phyloP scores from a whole-genome alignment of 2,113 vertebrate genomes.

The Myiagra hebetior region DNA sequence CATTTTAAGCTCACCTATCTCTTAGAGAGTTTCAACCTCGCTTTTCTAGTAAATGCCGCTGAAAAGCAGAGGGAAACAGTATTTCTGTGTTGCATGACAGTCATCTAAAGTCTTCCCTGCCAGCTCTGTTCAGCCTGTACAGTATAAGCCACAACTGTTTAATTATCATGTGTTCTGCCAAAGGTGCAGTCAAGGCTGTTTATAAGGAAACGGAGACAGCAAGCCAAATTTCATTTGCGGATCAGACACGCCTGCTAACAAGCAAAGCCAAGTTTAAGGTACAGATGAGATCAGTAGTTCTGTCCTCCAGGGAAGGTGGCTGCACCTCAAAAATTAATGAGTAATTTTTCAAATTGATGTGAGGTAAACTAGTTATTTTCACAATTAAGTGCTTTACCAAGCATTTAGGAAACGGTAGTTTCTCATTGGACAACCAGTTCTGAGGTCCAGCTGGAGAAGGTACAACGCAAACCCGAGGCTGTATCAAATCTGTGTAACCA shows the following conservation, averaged over 20 bases:
- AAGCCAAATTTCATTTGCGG: conserved; percentile 56
- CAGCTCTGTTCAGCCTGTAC: background rate
- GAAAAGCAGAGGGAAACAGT: background rate
- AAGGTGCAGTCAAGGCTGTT: conserved; percentile 53
- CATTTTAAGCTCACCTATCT: background rate
- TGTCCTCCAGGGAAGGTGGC: conserved; percentile 58
- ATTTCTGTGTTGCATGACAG: background rate
- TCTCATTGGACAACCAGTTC: conserved; percentile 19
- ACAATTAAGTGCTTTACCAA: conserved; percentile 56
- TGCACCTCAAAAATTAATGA: conserved; percentile 58
- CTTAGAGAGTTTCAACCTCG: background rate
- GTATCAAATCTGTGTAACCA: background rate
- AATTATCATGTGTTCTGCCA: conserved; percentile 44
- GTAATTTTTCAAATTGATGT: conserved; percentile 58
- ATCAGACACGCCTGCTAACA: conserved; percentile 49
- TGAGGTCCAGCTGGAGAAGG: conserved; percentile 14
- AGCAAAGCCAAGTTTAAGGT: conserved; percentile 48
- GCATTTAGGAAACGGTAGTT: background rate
- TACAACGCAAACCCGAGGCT: background rate
- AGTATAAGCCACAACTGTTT: conserved; percentile 18
- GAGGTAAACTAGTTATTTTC: conserved; percentile 59
- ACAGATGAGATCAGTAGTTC: conserved; percentile 56
- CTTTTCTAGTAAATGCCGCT: background rate
- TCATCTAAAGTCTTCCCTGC: background rate
- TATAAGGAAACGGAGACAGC: conserved; percentile 4